Base-by-base conservation (phyloP, 2,888 invertebrate species). In the Cancer borealis region DNA sequence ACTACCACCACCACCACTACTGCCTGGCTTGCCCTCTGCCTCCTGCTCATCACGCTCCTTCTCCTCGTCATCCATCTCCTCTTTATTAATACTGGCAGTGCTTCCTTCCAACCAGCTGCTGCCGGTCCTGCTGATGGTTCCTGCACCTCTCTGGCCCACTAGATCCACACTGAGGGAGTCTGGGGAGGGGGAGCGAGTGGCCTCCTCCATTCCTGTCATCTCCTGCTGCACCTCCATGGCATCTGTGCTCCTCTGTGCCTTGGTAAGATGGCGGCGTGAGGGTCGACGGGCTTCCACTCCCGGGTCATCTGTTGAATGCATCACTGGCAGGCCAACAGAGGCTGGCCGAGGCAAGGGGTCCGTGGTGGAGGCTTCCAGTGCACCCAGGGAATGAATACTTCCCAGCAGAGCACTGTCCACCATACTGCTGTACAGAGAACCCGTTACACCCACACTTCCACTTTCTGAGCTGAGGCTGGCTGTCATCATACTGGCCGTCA, bases 381-480 rank as follows among this genome's bases (percentile, higher is more conserved):
- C 89, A 30, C 93, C 94, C 8, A 91, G 17, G n/a, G 95, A 93
- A 47, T 95, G 94, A 60, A 95, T 93, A 91, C 95, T 95, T 39
- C 92, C 93, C 60, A 95, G 21, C 90, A 94, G 30, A 30, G 94
- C 93, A 93, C 92, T 95, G 45, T 94, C 95, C 60, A 93, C 93
- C 95, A 95, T 95, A 21, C 93, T 95, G 89, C 92, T 93, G 73
- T 95, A 95, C 26, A 95, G n/a, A 17, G 95, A 95, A 17, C 92
- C 91, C 12, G 79, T 46, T 47, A 95, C 39, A 5, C 95, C 94
- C 54, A 95, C 91, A 84, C 95, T 95, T 14, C 93, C 93, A 93
- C 94, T 94, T 60, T 95, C 95, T 47, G 95, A 95, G 88, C 95
- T 94, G 88, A 95, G 90, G 92, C 95, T 95, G 17, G 94, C 94